These are phyloP conservation scores for Yponomeuta plumbellus DNA, from an alignment of 2,888 invertebrate species.

Conservation along the genomic window DNA sequence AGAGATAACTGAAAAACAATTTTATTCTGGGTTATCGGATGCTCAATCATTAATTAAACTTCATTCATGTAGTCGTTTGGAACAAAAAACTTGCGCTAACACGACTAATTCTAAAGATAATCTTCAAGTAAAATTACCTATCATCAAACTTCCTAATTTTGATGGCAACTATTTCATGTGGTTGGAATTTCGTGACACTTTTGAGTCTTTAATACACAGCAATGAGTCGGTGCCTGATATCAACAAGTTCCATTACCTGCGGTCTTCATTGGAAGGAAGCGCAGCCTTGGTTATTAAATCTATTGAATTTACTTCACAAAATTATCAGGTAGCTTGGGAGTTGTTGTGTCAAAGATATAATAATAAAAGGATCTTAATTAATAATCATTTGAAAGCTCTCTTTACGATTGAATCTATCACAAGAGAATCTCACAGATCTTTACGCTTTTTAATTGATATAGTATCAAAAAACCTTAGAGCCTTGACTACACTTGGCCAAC, in stretches of 20 bases:
- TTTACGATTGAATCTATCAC: neutral
- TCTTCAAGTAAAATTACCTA: neutral
- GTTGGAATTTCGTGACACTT: neutral
- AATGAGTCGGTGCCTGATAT: neutral
- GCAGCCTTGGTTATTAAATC: neutral
- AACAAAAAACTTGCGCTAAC: neutral
- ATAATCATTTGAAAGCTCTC: neutral
- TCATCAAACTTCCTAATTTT: neutral
- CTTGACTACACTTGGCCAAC: neutral
- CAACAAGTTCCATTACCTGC: no score
- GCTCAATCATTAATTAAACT: neutral
- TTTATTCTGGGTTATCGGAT: neutral
- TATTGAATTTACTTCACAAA: neutral
- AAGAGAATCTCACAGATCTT: neutral
- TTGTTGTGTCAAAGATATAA: neutral
- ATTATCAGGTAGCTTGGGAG: neutral
- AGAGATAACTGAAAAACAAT: neutral
- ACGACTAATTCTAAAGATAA: neutral
- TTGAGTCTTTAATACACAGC: conserved; percentile 1
- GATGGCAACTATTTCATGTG: conserved; percentile 2
- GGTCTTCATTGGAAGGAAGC: neutral
- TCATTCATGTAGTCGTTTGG: neutral
- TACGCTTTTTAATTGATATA: neutral
- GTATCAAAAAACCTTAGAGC: neutral
- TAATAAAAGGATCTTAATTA: neutral